Evolutionary conservation across 2,888 invertebrate species (phyloP).

Genomic region (Smittia sp.): DNA sequence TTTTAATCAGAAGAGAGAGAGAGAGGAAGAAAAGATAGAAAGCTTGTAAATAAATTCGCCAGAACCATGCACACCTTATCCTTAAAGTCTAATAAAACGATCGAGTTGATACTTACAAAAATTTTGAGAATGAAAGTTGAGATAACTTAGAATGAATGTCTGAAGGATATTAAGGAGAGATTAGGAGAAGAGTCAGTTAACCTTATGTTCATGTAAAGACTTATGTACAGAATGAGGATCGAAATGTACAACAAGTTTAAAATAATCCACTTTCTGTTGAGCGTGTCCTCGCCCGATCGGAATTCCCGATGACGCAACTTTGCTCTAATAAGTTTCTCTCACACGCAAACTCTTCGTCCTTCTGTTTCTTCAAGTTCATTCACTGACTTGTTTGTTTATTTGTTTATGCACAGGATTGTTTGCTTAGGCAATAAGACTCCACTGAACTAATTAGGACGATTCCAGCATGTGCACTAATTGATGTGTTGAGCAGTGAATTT

Average conservation of each 20-base stretch:
- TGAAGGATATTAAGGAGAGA: not conserved
- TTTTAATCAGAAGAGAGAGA: constrained; percentile 21
- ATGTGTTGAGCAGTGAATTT: not conserved
- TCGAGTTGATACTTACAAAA: constrained; percentile 30
- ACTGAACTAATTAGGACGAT: constrained; percentile 16
- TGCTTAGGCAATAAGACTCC: not conserved
- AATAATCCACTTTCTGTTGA: constrained; percentile 8
- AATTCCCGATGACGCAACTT: not conserved
- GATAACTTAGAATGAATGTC: not conserved
- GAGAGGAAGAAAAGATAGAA: constrained; percentile 24
- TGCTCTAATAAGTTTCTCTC: too few relatives aligned
- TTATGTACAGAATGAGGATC: not conserved
- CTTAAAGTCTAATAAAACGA: not conserved
- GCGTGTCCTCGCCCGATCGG: not conserved
- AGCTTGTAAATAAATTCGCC: not conserved
- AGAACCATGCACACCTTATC: not conserved
- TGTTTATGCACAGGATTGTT: not conserved
- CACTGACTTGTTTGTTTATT: not conserved
- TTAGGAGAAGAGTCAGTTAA: not conserved
- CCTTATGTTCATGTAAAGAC: constrained; percentile 8
- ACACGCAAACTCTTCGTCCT: too few relatives aligned
- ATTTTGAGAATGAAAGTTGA: not conserved
- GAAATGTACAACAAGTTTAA: not conserved
- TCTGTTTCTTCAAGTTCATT: too few relatives aligned
- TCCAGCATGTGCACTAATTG: not conserved